Conservation (phyloP, 1,140 invertebrate species). For the Heliothis virescens region DNA sequence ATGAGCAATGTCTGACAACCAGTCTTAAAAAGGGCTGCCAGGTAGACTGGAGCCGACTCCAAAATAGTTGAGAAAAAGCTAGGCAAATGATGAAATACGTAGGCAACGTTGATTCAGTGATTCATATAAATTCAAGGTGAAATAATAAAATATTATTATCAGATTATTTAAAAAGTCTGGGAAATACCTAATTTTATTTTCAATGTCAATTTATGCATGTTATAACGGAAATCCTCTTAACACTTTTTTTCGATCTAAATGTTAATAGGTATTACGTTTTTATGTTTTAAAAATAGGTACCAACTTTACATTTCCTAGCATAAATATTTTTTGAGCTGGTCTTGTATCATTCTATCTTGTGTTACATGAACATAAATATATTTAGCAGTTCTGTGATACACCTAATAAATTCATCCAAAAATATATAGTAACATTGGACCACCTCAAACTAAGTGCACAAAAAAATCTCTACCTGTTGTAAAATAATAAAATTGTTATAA, state of each 20-base stretch:
- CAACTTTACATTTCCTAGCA: background rate
- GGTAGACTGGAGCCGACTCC: no score
- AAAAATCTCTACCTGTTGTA: no score
- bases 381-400: no score
- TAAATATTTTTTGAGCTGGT: background rate
- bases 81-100: background rate
- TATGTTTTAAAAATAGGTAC: background rate
- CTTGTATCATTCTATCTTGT: no score
- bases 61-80: no score
- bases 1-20: no score
- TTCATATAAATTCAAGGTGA: constrained; percentile 23
- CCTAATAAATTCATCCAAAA: no score
- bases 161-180: background rate
- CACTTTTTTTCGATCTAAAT: constrained; percentile 24
- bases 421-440: no score
- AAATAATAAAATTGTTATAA: no score
- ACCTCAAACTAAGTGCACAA: no score
- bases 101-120: background rate
- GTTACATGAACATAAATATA: no score
- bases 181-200: constrained; percentile 18
- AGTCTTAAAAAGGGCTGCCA: no score
- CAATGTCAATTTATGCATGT: constrained; percentile 11
- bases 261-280: background rate
- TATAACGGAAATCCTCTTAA: constrained; percentile 16
- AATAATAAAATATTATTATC: constrained; percentile 2